Base-by-base conservation (phyloP, 2,113 vertebrate genomes). In the Engystomops pustulosus region DNA sequence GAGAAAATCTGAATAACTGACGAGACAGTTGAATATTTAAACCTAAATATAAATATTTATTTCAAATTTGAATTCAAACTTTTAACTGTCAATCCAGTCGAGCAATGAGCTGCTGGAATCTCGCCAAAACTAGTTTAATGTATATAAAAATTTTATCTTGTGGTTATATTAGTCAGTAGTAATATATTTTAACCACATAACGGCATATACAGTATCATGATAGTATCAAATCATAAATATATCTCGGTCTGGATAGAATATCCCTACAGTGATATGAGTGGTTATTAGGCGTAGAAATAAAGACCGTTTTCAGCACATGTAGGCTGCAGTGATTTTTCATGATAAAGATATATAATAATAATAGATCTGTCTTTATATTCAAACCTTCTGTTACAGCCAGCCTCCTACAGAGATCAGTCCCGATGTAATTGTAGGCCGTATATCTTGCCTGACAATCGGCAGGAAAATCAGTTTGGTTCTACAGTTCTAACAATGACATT, bases 291-390 rank as follows among this genome's bases (percentile, higher is more conserved):
- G 25, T 80, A 5, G 65, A 51, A n/a, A 36, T 68, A 38, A 25
- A 53, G 41, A 18, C 30, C 3, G n/a, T 38, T 25, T 81, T 70
- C 68, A 60, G 51, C n/a, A 75, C 14, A 1, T 44, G 49, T 90
- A 85, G 4, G 8, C 71, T 70, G 10, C 65, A 87, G 51, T 83
- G 71, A 15, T 80, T 49, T 65, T 86, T 82, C 34, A 53, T n/a
- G 86, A 75, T 87, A 85, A 80, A 41, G 11, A 58, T 41, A 58
- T 60, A 55, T 41, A 58, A 58, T 78, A 87, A 86, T 86, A 86
- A 87, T 87, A 80, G 49, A 88, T 88, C 87, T 87, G 68, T 45
- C 90, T 89, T 90, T 84, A 86, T 89, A 87, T 87, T 78, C 85
- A 86, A 74, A 85, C 80, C 85, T 86, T 87, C 89, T 89, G 87